A percentile compares a stretch with the other conserved stretches of the same genome.
Conservation (phyloP, 2,888 invertebrate genomes). For the Trissolcus japonicus region DNA sequence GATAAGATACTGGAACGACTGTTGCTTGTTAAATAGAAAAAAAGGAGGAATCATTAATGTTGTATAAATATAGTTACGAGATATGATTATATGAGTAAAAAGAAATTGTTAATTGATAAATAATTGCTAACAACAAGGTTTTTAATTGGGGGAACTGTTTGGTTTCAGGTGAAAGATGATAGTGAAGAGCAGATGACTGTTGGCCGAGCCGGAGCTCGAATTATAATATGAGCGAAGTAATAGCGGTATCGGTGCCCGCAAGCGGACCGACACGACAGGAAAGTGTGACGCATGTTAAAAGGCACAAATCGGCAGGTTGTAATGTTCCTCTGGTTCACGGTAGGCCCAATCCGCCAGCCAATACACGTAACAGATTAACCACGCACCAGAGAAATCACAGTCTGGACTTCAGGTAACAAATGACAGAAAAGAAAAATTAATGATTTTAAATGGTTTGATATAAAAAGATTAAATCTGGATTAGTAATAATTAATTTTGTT, state of each 20-base stretch:
- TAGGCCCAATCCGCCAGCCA: conserved; percentile 76
- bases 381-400: conserved; percentile 92
- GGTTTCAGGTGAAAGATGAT: conserved; percentile 66
- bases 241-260: conserved; percentile 72
- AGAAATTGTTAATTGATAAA: no score
- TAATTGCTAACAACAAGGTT: no score
- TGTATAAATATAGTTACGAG: no score
- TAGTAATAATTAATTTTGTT: background rate
- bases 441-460: background rate
- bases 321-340: conserved; percentile 81
- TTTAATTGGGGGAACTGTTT: no score
- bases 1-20: no score
- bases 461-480: background rate
- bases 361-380: conserved; percentile 78
- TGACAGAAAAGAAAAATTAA: no score
- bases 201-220: conserved; percentile 72
- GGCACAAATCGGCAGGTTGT: conserved; percentile 74
- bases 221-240: conserved; percentile 76
- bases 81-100: no score
- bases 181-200: conserved; percentile 76
- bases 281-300: conserved; percentile 74
- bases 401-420: conserved; percentile 87
- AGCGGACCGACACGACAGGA: conserved; percentile 74
- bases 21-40: background rate
- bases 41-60: background rate